Evolutionary conservation across 2,113 vertebrate genomes (phyloP), one percentile per base, ranked within the genome.

Genomic region (Perca schrenkii): DNA sequence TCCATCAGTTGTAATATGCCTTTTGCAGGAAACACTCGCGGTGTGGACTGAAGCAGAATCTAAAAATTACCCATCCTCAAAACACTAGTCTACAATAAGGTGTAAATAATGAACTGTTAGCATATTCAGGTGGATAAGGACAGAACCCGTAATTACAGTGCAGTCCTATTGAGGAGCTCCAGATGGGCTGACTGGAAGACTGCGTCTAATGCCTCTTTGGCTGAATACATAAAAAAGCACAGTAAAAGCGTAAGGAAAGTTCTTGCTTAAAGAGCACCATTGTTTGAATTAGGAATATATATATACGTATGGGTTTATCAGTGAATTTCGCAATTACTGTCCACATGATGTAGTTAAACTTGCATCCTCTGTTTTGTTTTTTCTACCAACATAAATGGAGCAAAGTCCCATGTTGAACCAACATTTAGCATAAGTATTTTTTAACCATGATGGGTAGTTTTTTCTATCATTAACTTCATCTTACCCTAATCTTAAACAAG

Each of bases 1-100:
- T 89, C 79, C 80, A 84, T 88, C 72, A 80, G 43, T 54, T 82
- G 53, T 79, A 17, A 70, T 74, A 56, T 60, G 47, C 34, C 52
- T 86, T 80, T 17, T 70, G 50, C 52, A 53, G 62, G 65, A 80
- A 77, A 83, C n/a, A 46, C 17, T 86, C 11, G 7, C 31, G 50
- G 54, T 64, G 57, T 49, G 46, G 31, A 76, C 12, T 58, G 19
- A 77, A 52, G 66, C 8, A 10, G 17, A 21, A 43, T 61, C 13
- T 65, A 5, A 66, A 64, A 68, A 62, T 25, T 21, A 50, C 16
- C 3, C 14, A 17, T 63, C 21, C 28, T 76, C 22, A 40, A 66
- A 63, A 49, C 22, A 22, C 6, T 16, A 49, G 11, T 34, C 31
- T 21, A 47, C 16, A 62, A 7, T 62, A 17, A 74, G 8, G 22